Evolutionary conservation across 2,797 vertebrate genomes (phyloP).

Genomic region (Ataeniobius toweri): DNA sequence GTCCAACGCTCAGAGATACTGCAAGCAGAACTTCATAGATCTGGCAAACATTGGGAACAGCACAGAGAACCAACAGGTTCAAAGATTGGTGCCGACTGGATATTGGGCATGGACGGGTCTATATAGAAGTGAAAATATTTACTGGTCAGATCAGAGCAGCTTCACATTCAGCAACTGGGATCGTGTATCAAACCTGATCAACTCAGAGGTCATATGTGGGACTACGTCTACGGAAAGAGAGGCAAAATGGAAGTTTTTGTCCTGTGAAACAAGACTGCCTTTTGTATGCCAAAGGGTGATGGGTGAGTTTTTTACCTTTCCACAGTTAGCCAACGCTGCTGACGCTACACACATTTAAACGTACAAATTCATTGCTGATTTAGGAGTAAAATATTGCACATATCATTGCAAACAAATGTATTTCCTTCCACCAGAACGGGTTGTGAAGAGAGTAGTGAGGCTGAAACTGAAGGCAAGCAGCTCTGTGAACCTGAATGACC

Average conservation of each 20-base stretch:
- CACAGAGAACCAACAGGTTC: background rate
- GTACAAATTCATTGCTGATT: background rate
- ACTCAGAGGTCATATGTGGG: background rate
- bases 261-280: background rate
- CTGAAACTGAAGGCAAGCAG: conserved; percentile 1
- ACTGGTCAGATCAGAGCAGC: conserved; percentile 34
- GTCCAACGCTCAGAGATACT: conserved; percentile 15
- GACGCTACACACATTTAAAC: too few relatives aligned
- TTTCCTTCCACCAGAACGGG: background rate
- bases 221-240: rapidly evolving
- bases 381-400: background rate
- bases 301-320: background rate
- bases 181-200: rapidly evolving
- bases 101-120: conserved; percentile 28
- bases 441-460: background rate
- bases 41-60: conserved; percentile 7
- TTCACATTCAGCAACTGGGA: background rate
- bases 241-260: background rate
- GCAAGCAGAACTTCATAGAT: conserved; percentile 14
- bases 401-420: background rate
- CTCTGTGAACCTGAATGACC: background rate
- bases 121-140: background rate
- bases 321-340: background rate
- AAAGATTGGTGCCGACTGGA: rapidly evolving
- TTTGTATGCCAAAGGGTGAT: background rate